phyloP scores from a whole-genome alignment of 2,888 invertebrate species.

The Cantharis flavilabris region DNA sequence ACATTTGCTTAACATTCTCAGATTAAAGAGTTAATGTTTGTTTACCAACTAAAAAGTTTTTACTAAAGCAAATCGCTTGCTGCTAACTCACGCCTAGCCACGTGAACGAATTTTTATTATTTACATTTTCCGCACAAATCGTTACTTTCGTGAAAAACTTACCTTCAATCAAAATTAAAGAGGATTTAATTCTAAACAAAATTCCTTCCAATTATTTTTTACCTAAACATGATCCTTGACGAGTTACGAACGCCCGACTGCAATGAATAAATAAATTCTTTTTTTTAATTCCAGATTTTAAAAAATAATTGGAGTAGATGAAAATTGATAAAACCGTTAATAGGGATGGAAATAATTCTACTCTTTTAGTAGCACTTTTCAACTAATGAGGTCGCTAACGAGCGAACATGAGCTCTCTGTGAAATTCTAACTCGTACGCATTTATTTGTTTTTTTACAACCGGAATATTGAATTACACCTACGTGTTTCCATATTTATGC shows the following conservation, averaged over 20 bases:
- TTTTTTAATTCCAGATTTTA: neutral
- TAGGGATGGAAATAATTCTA: neutral
- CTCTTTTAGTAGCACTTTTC: neutral
- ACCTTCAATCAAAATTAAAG: neutral
- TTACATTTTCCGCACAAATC: neutral
- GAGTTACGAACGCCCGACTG: neutral
- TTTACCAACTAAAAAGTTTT: neutral
- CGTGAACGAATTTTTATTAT: neutral
- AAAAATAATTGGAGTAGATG: neutral
- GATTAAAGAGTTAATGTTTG: neutral
- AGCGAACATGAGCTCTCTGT: neutral
- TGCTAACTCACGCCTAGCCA: neutral
- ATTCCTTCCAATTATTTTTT: neutral
- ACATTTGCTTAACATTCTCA: neutral
- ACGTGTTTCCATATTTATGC: no score
- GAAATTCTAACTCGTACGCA: neutral
- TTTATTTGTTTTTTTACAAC: neutral
- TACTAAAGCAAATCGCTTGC: neutral
- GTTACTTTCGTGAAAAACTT: neutral
- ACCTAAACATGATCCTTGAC: neutral
- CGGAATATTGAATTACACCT: neutral
- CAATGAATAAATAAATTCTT: no score
- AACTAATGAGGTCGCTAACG: neutral
- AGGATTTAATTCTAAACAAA: neutral
- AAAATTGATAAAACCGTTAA: neutral